phyloP scores from a whole-genome alignment of 2,888 invertebrate genomes.

The Globia sparganii region DNA sequence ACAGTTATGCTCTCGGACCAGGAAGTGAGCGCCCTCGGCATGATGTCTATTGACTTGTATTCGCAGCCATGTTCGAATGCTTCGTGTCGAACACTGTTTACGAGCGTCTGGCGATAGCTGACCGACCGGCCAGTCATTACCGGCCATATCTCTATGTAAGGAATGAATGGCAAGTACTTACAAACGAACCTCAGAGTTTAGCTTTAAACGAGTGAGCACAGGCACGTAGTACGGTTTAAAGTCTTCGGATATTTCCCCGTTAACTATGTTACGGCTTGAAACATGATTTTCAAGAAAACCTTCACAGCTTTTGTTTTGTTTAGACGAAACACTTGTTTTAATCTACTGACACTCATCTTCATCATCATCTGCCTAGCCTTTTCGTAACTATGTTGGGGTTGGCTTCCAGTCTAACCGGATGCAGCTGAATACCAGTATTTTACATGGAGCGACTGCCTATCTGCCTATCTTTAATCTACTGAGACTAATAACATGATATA shows the following conservation, averaged over 20 bases:
- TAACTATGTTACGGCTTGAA: conserved; percentile 79
- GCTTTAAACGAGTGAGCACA: conserved; percentile 81
- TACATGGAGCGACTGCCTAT: too few relatives aligned
- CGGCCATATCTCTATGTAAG: conserved; percentile 87
- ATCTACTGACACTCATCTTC: conserved; percentile 16
- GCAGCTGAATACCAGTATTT: too few relatives aligned
- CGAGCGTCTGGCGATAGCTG: conserved; percentile 87
- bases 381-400: too few relatives aligned
- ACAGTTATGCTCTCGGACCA: conserved; percentile 76
- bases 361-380: too few relatives aligned
- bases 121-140: conserved; percentile 85
- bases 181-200: conserved; percentile 82
- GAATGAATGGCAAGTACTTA: conserved; percentile 88
- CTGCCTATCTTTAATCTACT: conserved; percentile 35
- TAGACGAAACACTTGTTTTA: conserved; percentile 55
- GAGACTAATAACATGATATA: conserved; percentile 22
- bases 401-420: too few relatives aligned
- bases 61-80: conserved; percentile 85
- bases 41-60: conserved; percentile 86
- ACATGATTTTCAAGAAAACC: conserved; percentile 75
- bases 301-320: conserved; percentile 61
- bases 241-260: conserved; percentile 78
- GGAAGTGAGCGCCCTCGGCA: conserved; percentile 81
- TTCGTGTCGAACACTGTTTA: conserved; percentile 86
- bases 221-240: conserved; percentile 82